Conservation (phyloP, 1,140 invertebrate species). For the Meloidogyne hapla region DNA sequence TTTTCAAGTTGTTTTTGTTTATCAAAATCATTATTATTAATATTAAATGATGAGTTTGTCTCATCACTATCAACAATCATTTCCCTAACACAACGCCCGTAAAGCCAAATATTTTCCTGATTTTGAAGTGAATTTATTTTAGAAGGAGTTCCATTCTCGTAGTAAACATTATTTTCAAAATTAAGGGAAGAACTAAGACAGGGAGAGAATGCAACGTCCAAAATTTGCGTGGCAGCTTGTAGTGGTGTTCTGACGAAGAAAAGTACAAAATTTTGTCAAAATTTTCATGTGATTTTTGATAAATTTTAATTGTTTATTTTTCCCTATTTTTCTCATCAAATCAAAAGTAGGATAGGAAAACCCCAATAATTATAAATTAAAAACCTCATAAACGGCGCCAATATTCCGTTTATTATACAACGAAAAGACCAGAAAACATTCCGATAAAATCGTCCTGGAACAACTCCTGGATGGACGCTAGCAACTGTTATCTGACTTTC, state of each 20-base stretch:
- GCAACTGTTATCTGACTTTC: slow-evolving; percentile 14
- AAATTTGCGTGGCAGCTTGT: slow-evolving; percentile 21
- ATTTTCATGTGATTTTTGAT: no score
- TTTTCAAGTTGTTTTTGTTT: background rate
- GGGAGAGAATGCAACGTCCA: slow-evolving; percentile 21
- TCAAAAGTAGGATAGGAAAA: no score
- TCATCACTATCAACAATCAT: slow-evolving; percentile 24
- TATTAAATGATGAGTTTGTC: background rate
- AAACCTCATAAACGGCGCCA: slow-evolving; percentile 29
- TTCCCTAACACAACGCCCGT: slow-evolving; percentile 21
- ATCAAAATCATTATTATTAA: background rate
- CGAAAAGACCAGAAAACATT: slow-evolving; percentile 33
- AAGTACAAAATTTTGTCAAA: background rate
- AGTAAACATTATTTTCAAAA: slow-evolving; percentile 7
- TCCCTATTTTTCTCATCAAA: no score
- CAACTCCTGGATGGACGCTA: slow-evolving; percentile 39
- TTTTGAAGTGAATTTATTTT: background rate
- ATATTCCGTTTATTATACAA: slow-evolving; percentile 16
- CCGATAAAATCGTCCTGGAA: slow-evolving; percentile 30
- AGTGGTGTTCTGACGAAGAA: background rate
- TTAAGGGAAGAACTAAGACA: background rate
- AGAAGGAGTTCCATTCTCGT: slow-evolving; percentile 10
- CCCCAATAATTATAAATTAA: background rate
- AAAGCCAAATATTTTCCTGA: slow-evolving; percentile 9
- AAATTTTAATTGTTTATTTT: no score